phyloP scores from a whole-genome alignment of 2,888 invertebrate genomes.

The Pyrrhosoma nymphula region DNA sequence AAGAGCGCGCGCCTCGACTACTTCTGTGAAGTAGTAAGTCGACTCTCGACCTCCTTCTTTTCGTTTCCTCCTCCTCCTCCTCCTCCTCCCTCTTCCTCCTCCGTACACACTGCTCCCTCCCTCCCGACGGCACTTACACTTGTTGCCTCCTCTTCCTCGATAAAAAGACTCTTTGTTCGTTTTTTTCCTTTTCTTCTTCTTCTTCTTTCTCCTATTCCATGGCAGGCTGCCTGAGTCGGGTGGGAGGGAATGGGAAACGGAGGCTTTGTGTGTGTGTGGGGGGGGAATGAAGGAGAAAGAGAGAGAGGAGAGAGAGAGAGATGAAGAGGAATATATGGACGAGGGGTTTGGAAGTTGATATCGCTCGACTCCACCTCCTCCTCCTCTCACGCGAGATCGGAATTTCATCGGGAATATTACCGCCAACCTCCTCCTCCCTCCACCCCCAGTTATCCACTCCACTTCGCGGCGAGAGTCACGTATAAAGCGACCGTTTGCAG shows the following conservation, averaged over 20 bases:
- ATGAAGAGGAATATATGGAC: too few relatives aligned
- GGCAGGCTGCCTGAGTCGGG: slow-evolving; percentile 25
- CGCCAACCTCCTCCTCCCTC: not conserved
- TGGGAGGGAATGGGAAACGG: not conserved
- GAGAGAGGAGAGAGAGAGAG: not conserved
- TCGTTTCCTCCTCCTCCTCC: not conserved
- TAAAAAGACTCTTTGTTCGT: not conserved
- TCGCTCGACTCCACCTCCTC: not conserved
- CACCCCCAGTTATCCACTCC: not conserved
- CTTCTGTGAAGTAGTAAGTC: not conserved
- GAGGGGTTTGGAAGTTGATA: not conserved
- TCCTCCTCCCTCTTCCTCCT: not conserved
- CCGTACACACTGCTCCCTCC: too few relatives aligned
- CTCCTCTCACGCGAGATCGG: not conserved
- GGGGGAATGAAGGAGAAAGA: not conserved
- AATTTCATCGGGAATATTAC: not conserved
- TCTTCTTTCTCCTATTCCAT: not conserved
- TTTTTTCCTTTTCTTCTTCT: too few relatives aligned
- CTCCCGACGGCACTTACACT: not conserved
- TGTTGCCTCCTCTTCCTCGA: not conserved
- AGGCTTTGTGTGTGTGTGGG: too few relatives aligned
- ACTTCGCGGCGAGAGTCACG: not conserved
- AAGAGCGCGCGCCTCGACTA: not conserved
- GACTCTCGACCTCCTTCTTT: not conserved
- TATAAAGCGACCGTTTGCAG: not conserved